Evolutionary conservation across 2,888 invertebrate species (phyloP), one percentile per base, ranked within the genome.

Genomic region (Diloba caeruleocephala): DNA sequence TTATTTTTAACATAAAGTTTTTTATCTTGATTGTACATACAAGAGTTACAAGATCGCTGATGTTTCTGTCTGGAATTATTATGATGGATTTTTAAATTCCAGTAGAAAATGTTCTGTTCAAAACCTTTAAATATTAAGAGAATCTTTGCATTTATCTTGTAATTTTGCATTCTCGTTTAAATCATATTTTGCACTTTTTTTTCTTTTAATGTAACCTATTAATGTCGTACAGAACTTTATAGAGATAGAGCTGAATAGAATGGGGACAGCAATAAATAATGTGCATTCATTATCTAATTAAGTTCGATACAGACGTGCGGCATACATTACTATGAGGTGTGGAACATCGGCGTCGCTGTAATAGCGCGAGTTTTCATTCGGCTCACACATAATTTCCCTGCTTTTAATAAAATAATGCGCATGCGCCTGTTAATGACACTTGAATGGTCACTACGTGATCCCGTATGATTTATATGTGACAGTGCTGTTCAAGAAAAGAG

Each of bases 81-180:
- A 59, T 69, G 69, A 72, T 76, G 71, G 60, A 69, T 55, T 74
- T 79, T 71, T 74, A 74, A 75, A 79, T 75, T 78, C 75, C 75
- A 66, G 71, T 72, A 67, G 67, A 57, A 72, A 72, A 76, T 77
- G 59, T 69, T 74, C 62, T 48, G 21, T 4, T 5, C 28, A 43
- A 54, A 57, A 32, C 13, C 26, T 46, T 32, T 19, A 57, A 23
- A 38, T 29, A 37, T 50, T 48, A 31, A 15, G 9, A 33, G 42
- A 39, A 49, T 52, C 34, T 49, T 58, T 48, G 38, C 29, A 49
- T 32, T 41, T 55, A 59, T 44, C 62, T 56, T 21, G 49, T 44
- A 57, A 60, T 52, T 60, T 10, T 66, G 32, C 43, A 50, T 56
- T 58, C 65, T 45, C 45, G 42, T 62, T 56, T 46, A 13, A 32